Evolutionary conservation across 2,797 vertebrate species (phyloP).

Genomic region (Gobionotothen gibberifrons): DNA sequence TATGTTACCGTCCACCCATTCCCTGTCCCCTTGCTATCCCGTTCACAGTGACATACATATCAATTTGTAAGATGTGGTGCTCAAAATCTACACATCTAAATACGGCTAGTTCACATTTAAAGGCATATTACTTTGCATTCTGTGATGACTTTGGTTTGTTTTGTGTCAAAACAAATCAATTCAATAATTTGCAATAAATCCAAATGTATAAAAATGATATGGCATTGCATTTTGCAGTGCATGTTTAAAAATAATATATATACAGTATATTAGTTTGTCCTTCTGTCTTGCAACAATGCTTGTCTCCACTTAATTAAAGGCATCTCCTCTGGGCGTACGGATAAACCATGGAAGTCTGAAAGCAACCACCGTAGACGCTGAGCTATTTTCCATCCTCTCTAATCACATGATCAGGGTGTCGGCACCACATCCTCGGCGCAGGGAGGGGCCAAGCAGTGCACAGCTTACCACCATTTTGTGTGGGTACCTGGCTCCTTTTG

Average conservation of each 20-base stretch:
- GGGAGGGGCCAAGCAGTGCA: conserved; percentile 75
- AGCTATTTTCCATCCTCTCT: conserved; percentile 75
- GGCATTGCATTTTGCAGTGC: conserved; percentile 11
- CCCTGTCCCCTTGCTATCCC: conserved; percentile 44
- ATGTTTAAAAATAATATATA: conserved; percentile 12
- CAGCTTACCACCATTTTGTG: conserved; percentile 86
- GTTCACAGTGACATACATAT: conserved; percentile 43
- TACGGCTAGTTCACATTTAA: conserved; percentile 2
- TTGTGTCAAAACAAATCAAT: not conserved
- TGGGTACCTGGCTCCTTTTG: conserved; percentile 80
- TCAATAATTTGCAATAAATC: not conserved
- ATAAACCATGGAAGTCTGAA: conserved; percentile 64
- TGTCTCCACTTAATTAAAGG: conserved; percentile 43
- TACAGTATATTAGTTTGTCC: conserved; percentile 18
- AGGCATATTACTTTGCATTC: conserved; percentile 2
- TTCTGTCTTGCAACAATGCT: conserved; percentile 2
- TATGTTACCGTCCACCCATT: conserved; percentile 66
- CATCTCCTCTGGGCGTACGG: conserved; percentile 43
- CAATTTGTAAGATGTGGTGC: conserved; percentile 25
- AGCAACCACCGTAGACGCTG: conserved; percentile 63
- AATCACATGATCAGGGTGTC: conserved; percentile 83
- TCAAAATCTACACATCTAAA: conserved; percentile 18
- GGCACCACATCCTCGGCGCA: conserved; percentile 71
- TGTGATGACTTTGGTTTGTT: conserved; percentile 3
- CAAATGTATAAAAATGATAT: not conserved